These are phyloP conservation scores for Hippoglossus hippoglossus DNA, from an alignment of 2,797 vertebrate species.

Conservation along the genomic window DNA sequence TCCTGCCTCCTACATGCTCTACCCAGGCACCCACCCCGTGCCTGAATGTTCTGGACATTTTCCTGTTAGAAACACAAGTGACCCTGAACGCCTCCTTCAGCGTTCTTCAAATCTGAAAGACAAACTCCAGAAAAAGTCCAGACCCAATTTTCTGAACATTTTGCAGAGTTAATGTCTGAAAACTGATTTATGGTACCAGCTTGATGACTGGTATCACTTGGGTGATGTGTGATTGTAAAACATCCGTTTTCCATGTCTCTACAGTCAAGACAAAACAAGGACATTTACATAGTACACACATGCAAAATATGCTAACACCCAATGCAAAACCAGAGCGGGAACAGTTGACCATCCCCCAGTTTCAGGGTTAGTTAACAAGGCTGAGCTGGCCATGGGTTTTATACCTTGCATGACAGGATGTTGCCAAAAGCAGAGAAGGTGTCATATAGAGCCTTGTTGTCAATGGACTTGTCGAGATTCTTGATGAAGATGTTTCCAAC, in stretches of 20 bases:
- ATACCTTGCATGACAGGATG: slow-evolving; percentile 98
- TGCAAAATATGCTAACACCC: slow-evolving; percentile 20
- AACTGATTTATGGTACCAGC: too few species aligned
- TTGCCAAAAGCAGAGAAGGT: slow-evolving; percentile 99
- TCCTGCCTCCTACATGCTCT: too few species aligned
- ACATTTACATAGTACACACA: slow-evolving; percentile 33
- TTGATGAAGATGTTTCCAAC: slow-evolving; percentile 99
- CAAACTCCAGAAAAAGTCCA: too few species aligned
- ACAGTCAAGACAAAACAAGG: slow-evolving; percentile 1
- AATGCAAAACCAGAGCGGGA: neutral
- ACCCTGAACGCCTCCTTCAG: too few species aligned
- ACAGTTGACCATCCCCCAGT: neutral
- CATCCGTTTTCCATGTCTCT: neutral
- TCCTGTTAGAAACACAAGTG: neutral
- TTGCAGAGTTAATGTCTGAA: too few species aligned
- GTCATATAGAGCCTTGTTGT: slow-evolving; percentile 98
- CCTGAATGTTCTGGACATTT: too few species aligned
- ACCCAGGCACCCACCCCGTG: too few species aligned
- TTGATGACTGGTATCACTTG: too few species aligned
- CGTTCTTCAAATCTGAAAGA: too few species aligned
- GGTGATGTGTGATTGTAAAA: neutral
- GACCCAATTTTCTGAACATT: too few species aligned
- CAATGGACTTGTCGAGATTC: slow-evolving; percentile 98
- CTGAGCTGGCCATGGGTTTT: neutral
- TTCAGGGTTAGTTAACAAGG: neutral